A percentile compares a stretch with the other conserved stretches of the same genome.
Conservation (phyloP, 2,888 invertebrate species). For the Lutraria lutraria region DNA sequence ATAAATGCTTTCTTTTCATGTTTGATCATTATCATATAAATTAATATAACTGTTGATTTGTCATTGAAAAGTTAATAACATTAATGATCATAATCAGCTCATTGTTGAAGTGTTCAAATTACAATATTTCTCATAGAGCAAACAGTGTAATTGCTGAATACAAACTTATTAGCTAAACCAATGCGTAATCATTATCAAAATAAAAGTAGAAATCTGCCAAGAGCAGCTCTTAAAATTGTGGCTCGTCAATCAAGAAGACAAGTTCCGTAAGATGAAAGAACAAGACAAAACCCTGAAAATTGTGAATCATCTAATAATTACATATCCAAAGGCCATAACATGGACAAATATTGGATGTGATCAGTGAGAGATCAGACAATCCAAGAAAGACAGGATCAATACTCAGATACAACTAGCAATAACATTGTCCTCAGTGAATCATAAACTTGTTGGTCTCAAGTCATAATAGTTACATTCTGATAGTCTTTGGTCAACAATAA, state of each 20-base stretch:
- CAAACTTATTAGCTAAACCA: background rate
- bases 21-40: too few species aligned
- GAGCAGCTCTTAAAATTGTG: background rate
- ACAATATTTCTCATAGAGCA: background rate
- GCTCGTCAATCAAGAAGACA: background rate
- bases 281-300: background rate
- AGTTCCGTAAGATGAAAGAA: background rate
- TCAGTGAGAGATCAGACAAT: slow-evolving; percentile 11
- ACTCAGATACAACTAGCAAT: background rate
- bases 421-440: slow-evolving; percentile 8
- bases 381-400: background rate
- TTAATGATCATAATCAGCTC: too few species aligned
- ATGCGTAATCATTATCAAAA: background rate
- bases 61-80: too few species aligned
- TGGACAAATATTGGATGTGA: background rate
- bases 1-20: too few species aligned
- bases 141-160: background rate
- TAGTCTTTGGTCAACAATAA: background rate
- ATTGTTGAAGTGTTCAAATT: too few species aligned
- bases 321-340: slow-evolving; percentile 15
- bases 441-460: background rate
- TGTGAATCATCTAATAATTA: background rate
- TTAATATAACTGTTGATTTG: too few species aligned
- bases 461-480: slow-evolving; percentile 18
- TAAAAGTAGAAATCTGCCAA: background rate